Conservation (phyloP, 1,140 invertebrate species). For the Lanistes nyassanus region DNA sequence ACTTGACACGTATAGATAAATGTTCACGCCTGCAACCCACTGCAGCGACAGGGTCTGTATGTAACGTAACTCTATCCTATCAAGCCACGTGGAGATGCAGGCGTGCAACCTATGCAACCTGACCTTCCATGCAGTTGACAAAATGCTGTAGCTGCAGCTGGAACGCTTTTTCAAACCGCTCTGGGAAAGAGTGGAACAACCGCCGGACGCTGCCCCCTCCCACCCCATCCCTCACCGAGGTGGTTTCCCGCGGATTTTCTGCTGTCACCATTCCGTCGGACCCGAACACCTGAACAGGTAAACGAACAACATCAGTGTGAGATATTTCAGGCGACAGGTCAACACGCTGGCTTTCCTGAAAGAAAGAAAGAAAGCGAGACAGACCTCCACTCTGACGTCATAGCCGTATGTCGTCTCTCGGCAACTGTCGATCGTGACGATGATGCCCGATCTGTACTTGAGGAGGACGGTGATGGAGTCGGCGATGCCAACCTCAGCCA, state of each 20-base stretch:
- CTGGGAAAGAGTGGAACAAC: slow-evolving; percentile 36
- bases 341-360: neutral
- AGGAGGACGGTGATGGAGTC: slow-evolving; percentile 39
- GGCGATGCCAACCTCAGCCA: slow-evolving; percentile 35
- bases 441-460: slow-evolving; percentile 43
- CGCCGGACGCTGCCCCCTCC: slow-evolving; percentile 16
- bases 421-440: slow-evolving; percentile 39
- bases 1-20: neutral
- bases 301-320: neutral
- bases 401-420: slow-evolving; percentile 50
- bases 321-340: neutral
- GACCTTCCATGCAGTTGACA: slow-evolving; percentile 43
- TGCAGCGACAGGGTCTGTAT: neutral
- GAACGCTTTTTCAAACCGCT: slow-evolving; percentile 40
- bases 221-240: slow-evolving; percentile 21
- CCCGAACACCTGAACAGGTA: slow-evolving; percentile 38
- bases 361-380: neutral
- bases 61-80: no score
- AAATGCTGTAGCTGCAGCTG: slow-evolving; percentile 41
- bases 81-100: no score
- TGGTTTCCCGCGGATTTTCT: slow-evolving; percentile 35
- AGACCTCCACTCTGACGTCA: slow-evolving; percentile 49
- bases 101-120: neutral
- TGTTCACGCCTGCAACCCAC: neutral
- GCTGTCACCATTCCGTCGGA: slow-evolving; percentile 35